Evolutionary conservation across 2,888 invertebrate species (phyloP), one percentile per base, ranked within the genome.

Genomic region (Rhagium mordax): DNA sequence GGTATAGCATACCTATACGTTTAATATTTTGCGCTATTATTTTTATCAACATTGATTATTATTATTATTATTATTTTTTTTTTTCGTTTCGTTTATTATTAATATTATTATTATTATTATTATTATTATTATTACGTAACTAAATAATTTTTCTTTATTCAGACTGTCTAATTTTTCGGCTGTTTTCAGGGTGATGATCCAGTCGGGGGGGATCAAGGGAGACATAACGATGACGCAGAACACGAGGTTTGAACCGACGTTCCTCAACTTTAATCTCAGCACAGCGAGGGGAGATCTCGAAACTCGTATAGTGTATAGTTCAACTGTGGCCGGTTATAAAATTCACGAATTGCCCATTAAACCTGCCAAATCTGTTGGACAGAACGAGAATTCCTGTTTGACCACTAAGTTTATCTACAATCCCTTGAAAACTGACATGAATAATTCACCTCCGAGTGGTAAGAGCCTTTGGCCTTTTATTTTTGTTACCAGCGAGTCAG

Each of bases 211-310:
- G 3, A 93, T 97, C 20, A 92, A 92, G 83, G 97, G 97, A 0
- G 92, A 93, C 65, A 90, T 98, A 1, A 92, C 91, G 8, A 91
- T 98, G 74, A 91, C 89, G 0, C 97, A 97, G 87, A 91, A 93
- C 33, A 95, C 95, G 0, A 94, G 93, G 21, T 96, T 95, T 85
- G 94, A 96, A 86, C 95, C 96, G 0, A 96, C 96, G 0, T 94
- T 94, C 89, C 88, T 94, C 0, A 93, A 92, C 84, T 93, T 96
- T 81, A 92, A 93, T 48, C 86, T 95, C 27, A 90, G 90, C 0
- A 90, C 94, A 0, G 89, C 94, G 0, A 90, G 91, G 80, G 90
- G 91, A 59, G 91, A 93, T 79, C 89, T 93, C 70, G 93, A 93
- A 86, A 92, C 93, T 0, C 92, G 93, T 83, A 89, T 94, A 1